These are phyloP conservation scores for Acanthosepion esculentum DNA, from an alignment of 2,888 invertebrate genomes.

Conservation along the genomic window DNA sequence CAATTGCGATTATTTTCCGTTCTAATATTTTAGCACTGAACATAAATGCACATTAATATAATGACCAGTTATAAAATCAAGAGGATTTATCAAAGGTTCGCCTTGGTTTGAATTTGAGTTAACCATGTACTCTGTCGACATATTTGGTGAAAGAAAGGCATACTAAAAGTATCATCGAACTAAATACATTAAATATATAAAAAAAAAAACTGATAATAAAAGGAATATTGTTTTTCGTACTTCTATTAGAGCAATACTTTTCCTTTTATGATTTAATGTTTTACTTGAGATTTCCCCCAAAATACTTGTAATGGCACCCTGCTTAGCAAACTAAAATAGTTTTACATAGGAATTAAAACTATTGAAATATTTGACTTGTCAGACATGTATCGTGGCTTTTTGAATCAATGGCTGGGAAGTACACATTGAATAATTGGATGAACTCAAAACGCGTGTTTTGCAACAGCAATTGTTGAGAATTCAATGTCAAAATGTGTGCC, in stretches of 20 bases:
- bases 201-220: neutral
- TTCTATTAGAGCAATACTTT: neutral
- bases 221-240: neutral
- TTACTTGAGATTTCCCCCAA: too few species aligned
- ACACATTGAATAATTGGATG: too few species aligned
- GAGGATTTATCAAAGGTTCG: neutral
- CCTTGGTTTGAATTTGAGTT: neutral
- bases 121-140: neutral
- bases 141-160: neutral
- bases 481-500: neutral
- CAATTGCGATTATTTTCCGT: neutral
- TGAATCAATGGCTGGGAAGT: neutral
- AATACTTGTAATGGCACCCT: too few species aligned
- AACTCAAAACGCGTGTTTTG: neutral
- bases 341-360: too few species aligned
- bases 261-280: too few species aligned
- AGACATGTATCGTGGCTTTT: neutral
- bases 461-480: neutral
- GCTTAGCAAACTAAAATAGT: too few species aligned
- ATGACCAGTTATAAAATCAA: neutral
- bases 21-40: neutral
- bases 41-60: neutral
- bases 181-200: too few species aligned
- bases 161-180: neutral
- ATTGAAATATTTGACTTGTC: neutral